Evolutionary conservation across 2,888 invertebrate species (phyloP), one percentile per base, ranked within the genome.

Genomic region (Agrypnus murinus): DNA sequence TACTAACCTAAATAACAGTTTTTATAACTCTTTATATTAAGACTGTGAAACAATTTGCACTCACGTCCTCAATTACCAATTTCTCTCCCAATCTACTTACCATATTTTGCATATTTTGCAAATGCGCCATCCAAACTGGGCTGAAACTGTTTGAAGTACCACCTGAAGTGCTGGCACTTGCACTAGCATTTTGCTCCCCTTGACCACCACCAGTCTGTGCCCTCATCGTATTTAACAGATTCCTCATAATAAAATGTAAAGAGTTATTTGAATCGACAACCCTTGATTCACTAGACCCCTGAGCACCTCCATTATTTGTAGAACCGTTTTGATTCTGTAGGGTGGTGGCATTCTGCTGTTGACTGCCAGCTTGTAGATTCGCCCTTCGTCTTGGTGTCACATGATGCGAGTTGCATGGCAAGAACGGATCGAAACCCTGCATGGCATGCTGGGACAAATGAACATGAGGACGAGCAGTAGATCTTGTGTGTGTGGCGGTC

Each of bases 361-460:
- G 43, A 12, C 12, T n/a, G n/a, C 9, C 17, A 1, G 55, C 36
- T 10, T 31, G 36, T 9, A 36, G 53, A 14, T 34, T 12, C 1
- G 25, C 8, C 32, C 65, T 46, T 17, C 64, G 73, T 17, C 81
- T 71, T 34, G 77, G 77, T 0, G 87, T 87, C 59, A 92, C 86
- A 78, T 92, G 92, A 83, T 92, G 92, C 38, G 92, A 92, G 81
- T 90, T 91, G 80, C 93, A 93, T 0, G 91, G 91, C 75, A 93
- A 85, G 79, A 92, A 92, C 34, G 90, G 90, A 84, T 92, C 91
- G 74, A 91, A 90, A 65, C 88, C 86, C 74, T 88, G 89, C 74
- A 90, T 86, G 10, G 89, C 86, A 77, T 87, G 87, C 68, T 88
- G 86, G 10, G 89, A 89, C 53, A 91, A 87, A 80, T 92, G 92